Percentiles rank a stretch among this genome's conserved stretches.
phyloP scores from a whole-genome alignment of 2,888 invertebrate genomes.

The Catocala nupta region DNA sequence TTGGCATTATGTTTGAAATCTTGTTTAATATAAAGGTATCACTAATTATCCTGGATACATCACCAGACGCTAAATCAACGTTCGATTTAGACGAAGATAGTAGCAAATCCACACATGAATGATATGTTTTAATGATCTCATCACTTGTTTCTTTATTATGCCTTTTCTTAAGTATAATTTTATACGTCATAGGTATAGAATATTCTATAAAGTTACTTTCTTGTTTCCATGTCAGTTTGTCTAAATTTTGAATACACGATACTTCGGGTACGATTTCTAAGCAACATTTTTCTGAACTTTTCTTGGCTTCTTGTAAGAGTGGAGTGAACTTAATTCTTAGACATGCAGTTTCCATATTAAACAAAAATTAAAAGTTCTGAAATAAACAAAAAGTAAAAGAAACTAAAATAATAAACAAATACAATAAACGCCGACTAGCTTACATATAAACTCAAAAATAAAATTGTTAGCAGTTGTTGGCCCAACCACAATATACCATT shows the following conservation, averaged over 20 bases:
- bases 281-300: constrained; percentile 62
- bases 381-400: constrained; percentile 28
- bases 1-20: constrained; percentile 23
- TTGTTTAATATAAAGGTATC: constrained; percentile 64
- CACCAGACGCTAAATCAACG: constrained; percentile 55
- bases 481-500: too few species aligned
- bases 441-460: too few species aligned
- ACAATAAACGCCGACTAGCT: too few species aligned
- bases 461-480: too few species aligned
- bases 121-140: constrained; percentile 64
- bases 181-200: constrained; percentile 75
- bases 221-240: constrained; percentile 71
- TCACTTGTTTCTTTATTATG: constrained; percentile 27
- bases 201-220: constrained; percentile 68
- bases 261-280: constrained; percentile 78
- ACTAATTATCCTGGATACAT: constrained; percentile 65
- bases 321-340: constrained; percentile 74
- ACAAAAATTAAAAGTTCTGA: constrained; percentile 35
- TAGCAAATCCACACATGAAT: constrained; percentile 77
- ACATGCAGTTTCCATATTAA: constrained; percentile 67
- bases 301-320: constrained; percentile 59
- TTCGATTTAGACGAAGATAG: constrained; percentile 52
- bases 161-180: constrained; percentile 69
- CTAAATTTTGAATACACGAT: constrained; percentile 67
- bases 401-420: constrained; percentile 6